These are phyloP conservation scores for Diaprepes abbreviatus DNA, from an alignment of 2,888 invertebrate genomes.

Conservation along the genomic window DNA sequence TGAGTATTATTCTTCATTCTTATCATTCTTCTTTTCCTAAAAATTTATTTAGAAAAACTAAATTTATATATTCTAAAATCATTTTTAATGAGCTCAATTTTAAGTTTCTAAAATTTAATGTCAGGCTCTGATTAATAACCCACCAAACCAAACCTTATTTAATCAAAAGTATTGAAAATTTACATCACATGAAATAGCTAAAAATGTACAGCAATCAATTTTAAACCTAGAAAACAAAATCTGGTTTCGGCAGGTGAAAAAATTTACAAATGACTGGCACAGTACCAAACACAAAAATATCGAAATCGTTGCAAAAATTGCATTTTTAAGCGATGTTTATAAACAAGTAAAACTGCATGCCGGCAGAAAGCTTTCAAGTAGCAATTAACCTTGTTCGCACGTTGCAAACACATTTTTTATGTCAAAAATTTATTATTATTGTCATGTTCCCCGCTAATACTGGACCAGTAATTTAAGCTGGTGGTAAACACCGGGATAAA, in stretches of 20 bases:
- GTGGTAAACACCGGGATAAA: no score
- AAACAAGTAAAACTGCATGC: neutral
- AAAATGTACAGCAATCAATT: no score
- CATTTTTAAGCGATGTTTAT: neutral
- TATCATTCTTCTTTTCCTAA: no score
- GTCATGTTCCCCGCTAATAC: no score
- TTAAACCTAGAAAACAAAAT: neutral
- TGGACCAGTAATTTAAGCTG: no score
- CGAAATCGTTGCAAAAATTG: neutral
- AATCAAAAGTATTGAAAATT: neutral
- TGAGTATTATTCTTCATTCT: no score
- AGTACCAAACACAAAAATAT: neutral
- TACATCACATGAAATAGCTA: no score
- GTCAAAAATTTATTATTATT: neutral
- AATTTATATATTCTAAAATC: no score
- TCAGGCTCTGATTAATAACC: no score
- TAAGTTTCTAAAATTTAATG: no score
- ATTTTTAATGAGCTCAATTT: no score
- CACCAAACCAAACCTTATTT: constrained; percentile 1
- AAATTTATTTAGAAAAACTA: no score
- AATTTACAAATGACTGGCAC: constrained; percentile 3
- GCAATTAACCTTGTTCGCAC: neutral
- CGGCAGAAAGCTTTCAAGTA: neutral
- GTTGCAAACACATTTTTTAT: neutral
- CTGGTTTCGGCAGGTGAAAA: neutral